Evolutionary conservation across 2,888 invertebrate genomes (phyloP).

Genomic region (Clusia tigrina): DNA sequence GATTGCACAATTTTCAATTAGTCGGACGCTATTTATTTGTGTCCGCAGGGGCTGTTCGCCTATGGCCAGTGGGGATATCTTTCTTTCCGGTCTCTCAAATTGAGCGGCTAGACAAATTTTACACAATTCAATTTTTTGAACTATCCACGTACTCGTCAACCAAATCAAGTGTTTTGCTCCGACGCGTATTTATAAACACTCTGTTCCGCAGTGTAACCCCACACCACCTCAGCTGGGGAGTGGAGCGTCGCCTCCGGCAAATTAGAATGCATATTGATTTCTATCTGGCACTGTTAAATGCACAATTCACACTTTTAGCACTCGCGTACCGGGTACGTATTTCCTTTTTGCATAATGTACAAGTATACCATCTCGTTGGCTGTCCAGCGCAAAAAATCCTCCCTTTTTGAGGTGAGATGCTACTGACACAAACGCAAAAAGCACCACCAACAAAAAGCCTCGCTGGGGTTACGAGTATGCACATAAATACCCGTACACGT

Average conservation of each 20-base stretch:
- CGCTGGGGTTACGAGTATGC: no score
- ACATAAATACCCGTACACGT: slow-evolving; percentile 1
- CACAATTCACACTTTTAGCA: slow-evolving; percentile 57
- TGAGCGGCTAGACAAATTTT: no score
- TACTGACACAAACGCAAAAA: slow-evolving; percentile 17
- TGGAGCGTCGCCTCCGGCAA: no score
- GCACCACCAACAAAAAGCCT: no score
- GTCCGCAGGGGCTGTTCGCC: background rate
- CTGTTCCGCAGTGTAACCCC: no score
- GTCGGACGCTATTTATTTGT: background rate
- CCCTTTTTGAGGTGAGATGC: background rate
- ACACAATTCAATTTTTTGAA: no score
- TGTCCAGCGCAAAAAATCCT: background rate
- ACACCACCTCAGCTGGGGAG: no score
- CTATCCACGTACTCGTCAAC: background rate
- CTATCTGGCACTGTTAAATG: slow-evolving; percentile 40
- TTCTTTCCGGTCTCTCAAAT: background rate
- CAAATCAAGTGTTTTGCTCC: background rate
- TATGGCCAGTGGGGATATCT: background rate
- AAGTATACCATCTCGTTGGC: no score
- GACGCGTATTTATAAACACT: background rate
- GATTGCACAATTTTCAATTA: background rate
- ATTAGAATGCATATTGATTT: slow-evolving; percentile 20
- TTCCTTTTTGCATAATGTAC: slow-evolving; percentile 40
- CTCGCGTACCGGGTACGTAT: slow-evolving; percentile 37